Evolutionary conservation across 2,113 vertebrate genomes (phyloP).

Genomic region (Mus pahari): DNA sequence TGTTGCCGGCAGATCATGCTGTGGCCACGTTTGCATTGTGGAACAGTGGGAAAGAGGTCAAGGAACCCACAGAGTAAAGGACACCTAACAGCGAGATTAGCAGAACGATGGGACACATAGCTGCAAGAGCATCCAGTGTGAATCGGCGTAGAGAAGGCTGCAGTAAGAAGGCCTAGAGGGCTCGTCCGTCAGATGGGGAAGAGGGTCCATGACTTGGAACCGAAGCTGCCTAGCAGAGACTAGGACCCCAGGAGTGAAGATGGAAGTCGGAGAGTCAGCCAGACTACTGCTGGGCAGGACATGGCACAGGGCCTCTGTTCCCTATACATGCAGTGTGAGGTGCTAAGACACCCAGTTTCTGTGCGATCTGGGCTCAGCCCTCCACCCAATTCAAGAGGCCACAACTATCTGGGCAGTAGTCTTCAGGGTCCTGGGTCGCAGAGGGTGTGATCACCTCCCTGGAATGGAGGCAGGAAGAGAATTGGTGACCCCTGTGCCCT

Average conservation of each 20-base stretch:
- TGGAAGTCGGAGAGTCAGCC: fast-evolving
- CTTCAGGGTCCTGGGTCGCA: fast-evolving
- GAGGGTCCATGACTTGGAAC: fast-evolving
- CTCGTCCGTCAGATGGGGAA: fast-evolving
- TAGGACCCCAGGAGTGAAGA: fast-evolving
- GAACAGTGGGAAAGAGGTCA: too few relatives aligned
- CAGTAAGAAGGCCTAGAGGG: not conserved
- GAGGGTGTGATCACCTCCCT: not conserved
- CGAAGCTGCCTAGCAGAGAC: fast-evolving
- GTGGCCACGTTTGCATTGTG: fast-evolving
- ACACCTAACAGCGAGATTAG: fast-evolving
- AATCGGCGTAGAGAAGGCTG: fast-evolving
- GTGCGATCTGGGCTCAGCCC: fast-evolving
- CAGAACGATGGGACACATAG: fast-evolving
- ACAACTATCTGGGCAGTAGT: fast-evolving
- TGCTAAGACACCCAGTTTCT: fast-evolving
- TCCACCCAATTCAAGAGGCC: not conserved
- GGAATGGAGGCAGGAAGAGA: not conserved
- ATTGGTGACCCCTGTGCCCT: fast-evolving
- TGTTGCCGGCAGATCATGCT: fast-evolving
- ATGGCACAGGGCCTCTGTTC: fast-evolving
- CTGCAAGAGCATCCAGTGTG: fast-evolving
- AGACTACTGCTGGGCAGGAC: fast-evolving
- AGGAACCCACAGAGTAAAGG: fast-evolving
- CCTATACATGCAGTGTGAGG: fast-evolving